A percentile compares a stretch with the other conserved stretches of the same genome.
phyloP scores from a whole-genome alignment of 2,888 invertebrate species.

The Melanchra persicariae region DNA sequence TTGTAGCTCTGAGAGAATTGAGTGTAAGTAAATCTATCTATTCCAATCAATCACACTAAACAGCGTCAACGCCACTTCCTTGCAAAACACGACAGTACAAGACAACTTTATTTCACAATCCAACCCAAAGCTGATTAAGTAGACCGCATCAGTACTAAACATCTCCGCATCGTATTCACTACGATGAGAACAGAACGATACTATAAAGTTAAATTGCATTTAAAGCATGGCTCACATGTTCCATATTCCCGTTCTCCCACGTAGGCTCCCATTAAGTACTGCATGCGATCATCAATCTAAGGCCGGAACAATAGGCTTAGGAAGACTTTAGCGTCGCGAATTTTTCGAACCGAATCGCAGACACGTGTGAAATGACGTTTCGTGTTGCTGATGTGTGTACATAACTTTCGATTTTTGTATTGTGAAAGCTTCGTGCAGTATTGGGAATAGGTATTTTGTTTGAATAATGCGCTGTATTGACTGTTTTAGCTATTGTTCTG shows the following conservation, averaged over 20 bases:
- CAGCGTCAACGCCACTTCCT: not conserved
- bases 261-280: constrained; percentile 75
- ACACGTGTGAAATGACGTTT: constrained; percentile 69
- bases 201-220: constrained; percentile 63
- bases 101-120: constrained; percentile 47
- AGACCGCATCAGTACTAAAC: constrained; percentile 51
- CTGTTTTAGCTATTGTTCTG: constrained; percentile 42
- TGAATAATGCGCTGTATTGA: constrained; percentile 46
- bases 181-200: constrained; percentile 57
- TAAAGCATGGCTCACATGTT: constrained; percentile 83
- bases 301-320: constrained; percentile 77
- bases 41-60: not conserved
- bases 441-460: constrained; percentile 58
- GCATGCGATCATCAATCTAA: constrained; percentile 80
- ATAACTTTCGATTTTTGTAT: constrained; percentile 79
- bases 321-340: constrained; percentile 69
- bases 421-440: constrained; percentile 64
- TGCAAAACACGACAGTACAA: constrained; percentile 1
- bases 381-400: constrained; percentile 68
- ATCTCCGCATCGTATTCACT: constrained; percentile 57
- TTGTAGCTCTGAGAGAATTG: not conserved
- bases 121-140: constrained; percentile 50
- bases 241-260: constrained; percentile 85
- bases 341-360: constrained; percentile 68
- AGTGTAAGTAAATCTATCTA: not conserved